Evolutionary conservation across 2,797 vertebrate species (phyloP).

Genomic region (Apodemus agrarius): DNA sequence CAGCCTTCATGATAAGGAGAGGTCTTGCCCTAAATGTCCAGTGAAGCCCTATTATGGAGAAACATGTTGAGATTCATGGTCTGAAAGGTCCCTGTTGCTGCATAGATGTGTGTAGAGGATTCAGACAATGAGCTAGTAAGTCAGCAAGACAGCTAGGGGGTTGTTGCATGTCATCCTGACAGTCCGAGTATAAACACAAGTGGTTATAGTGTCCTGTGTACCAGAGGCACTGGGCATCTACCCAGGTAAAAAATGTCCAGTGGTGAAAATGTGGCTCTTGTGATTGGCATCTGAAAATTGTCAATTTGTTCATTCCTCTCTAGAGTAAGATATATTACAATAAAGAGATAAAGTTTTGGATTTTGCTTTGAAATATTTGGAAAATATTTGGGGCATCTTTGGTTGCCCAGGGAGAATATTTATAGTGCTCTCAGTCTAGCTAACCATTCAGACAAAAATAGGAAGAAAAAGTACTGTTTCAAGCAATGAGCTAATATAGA

Average conservation of each 20-base stretch:
- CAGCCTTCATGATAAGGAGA: background rate
- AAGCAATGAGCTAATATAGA: background rate
- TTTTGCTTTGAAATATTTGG: conserved; percentile 30
- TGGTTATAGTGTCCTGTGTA: background rate
- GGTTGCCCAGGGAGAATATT: background rate
- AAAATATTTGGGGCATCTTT: background rate
- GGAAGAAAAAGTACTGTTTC: background rate
- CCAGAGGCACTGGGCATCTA: background rate
- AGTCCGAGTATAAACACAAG: background rate
- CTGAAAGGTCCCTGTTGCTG: background rate
- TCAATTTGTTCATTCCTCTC: background rate
- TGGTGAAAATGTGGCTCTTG: background rate
- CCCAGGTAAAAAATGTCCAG: background rate
- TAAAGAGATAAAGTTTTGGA: background rate
- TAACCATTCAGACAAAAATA: background rate
- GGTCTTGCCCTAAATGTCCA: background rate
- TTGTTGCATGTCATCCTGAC: background rate
- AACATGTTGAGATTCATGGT: background rate
- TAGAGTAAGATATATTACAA: background rate
- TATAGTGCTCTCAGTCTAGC: background rate
- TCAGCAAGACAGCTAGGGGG: background rate
- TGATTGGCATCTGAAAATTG: background rate
- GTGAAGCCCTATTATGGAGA: background rate
- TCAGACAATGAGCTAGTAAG: background rate
- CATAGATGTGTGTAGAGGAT: background rate